phyloP scores from a whole-genome alignment of 2,113 vertebrate species.

The Semicossyphus pulcher region DNA sequence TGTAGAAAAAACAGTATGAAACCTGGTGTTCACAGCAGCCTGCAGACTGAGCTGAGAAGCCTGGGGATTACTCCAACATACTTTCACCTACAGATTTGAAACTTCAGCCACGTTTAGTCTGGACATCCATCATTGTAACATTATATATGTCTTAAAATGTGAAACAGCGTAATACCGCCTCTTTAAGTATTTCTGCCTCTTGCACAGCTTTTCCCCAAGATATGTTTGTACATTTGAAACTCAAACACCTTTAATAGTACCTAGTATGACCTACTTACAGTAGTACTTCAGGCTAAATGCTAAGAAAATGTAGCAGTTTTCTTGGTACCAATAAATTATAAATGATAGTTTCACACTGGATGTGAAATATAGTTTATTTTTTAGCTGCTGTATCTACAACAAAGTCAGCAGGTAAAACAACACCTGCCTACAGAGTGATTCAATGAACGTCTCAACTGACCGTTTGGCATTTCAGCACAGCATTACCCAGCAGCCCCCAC shows the following conservation, averaged over 20 bases:
- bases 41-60: no score
- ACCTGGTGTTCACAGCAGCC: no score
- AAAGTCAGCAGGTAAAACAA: constrained; percentile 10
- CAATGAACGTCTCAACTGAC: constrained; percentile 54
- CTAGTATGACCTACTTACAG: no score
- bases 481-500: constrained; percentile 52
- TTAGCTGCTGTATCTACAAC: constrained; percentile 18
- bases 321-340: background rate
- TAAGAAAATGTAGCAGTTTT: background rate
- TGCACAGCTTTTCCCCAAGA: background rate
- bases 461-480: constrained; percentile 51
- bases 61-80: no score
- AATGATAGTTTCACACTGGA: background rate
- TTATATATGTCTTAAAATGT: no score
- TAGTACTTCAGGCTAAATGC: background rate
- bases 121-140: no score
- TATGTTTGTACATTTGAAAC: constrained; percentile 10
- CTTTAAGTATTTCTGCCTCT: no score
- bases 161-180: no score
- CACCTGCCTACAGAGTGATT: constrained; percentile 46
- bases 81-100: no score
- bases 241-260: no score
- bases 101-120: no score
- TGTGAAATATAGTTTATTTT: constrained; percentile 11
- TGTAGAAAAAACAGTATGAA: no score